Conservation (phyloP, 1,140 invertebrate genomes). For the Ephestia elutella region DNA sequence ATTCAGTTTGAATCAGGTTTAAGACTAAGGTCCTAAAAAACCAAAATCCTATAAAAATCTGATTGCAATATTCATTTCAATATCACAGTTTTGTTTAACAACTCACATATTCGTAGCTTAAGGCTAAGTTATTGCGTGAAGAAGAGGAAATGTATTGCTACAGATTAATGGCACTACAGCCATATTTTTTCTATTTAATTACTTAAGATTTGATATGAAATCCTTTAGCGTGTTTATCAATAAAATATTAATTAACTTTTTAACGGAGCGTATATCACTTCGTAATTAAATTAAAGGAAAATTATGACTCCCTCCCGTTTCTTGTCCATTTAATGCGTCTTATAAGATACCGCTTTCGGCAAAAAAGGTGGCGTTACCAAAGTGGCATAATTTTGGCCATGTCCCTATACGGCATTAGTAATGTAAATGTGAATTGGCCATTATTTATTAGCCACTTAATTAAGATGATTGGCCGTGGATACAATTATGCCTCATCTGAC, state of each 20-base stretch:
- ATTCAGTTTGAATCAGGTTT: too few species aligned
- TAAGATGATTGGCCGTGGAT: neutral
- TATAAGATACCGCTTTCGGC: neutral
- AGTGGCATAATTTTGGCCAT: neutral
- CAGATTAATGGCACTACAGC: neutral
- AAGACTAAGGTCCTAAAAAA: too few species aligned
- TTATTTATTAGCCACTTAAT: neutral
- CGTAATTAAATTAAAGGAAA: neutral
- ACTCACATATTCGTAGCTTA: neutral
- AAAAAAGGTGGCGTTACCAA: neutral
- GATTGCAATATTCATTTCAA: too few species aligned
- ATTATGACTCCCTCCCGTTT: neutral
- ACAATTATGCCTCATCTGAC: neutral
- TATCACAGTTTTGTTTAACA: too few species aligned
- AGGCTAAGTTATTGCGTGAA: neutral
- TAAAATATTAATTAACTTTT: neutral
- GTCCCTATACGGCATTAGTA: neutral
- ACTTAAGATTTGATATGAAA: neutral
- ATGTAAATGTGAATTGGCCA: neutral
- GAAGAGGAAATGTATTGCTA: neutral
- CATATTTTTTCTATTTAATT: neutral
- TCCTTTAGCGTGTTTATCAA: neutral
- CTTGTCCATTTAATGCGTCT: neutral
- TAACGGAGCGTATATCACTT: neutral
- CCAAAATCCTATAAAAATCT: too few species aligned